Evolutionary conservation across 2,113 vertebrate species (phyloP).

Genomic region (Sinocyclocheilus anshuiensis): DNA sequence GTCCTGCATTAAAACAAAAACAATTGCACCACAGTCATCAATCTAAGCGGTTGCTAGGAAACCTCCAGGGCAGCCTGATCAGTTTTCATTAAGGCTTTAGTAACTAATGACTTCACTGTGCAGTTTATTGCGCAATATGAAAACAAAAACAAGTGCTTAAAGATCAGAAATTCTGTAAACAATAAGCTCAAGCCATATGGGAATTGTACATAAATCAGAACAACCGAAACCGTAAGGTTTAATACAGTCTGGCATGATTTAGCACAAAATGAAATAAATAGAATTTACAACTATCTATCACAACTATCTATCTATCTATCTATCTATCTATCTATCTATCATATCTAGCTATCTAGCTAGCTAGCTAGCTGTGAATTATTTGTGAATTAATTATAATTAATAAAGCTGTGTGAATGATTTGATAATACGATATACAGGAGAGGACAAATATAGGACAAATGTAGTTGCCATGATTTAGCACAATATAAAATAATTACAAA

Average conservation of each 20-base stretch:
- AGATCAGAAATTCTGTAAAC: slow-evolving; percentile 19
- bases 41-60: slow-evolving; percentile 72
- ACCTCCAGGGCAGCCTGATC: slow-evolving; percentile 66
- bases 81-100: slow-evolving; percentile 71
- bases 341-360: too few species aligned
- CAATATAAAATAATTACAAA: too few species aligned
- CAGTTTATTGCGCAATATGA: slow-evolving; percentile 45
- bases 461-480: too few species aligned
- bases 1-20: slow-evolving; percentile 60
- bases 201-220: not conserved
- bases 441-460: too few species aligned
- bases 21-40: slow-evolving; percentile 59
- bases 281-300: too few species aligned
- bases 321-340: too few species aligned
- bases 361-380: too few species aligned
- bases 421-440: too few species aligned
- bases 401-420: too few species aligned
- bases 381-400: too few species aligned
- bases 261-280: too few species aligned
- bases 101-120: slow-evolving; percentile 68
- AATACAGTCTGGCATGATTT: not conserved
- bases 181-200: not conserved
- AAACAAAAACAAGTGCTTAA: slow-evolving; percentile 41
- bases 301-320: too few species aligned
- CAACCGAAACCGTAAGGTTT: not conserved